Evolutionary conservation across 2,888 invertebrate genomes (phyloP), one percentile per base, ranked within the genome.

Genomic region (Willowsia nigromaculata): DNA sequence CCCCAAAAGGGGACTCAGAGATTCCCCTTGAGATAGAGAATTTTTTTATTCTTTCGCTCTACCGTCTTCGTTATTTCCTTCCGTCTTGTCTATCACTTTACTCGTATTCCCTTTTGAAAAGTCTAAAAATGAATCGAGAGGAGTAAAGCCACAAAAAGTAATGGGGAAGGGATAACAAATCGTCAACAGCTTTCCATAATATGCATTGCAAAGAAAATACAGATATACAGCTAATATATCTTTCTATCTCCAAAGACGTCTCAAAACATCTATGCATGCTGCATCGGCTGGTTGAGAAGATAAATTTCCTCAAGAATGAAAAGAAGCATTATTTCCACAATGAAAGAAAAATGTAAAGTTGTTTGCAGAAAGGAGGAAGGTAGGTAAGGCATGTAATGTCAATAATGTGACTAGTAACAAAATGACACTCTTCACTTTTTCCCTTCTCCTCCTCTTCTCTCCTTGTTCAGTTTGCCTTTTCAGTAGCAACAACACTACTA

Each of bases 401-500:
- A 74, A 84, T 84, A 59, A 74, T 37, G 68, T 71, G 68, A 43
- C 74, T 84, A 68, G 84, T 74, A 84, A 74, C 84, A 83, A 68
- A 84, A 53, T 50, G 74, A 84, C 84, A 74, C 84, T 68, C 83
- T 68, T 53, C 50, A 50, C 71, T 30, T 50, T 80, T 30, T 33
- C 50, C 25, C 25, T 6, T 43, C 33, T 82, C 30, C 62, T 50
- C 27, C 22, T 56, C 59, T 25, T n/a, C n/a, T n/a, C n/a, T n/a
- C 37, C 25, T 18, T 62, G 18, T 33, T 68, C 83, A 68, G 47
- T 83, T 50, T 50, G 53, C 65, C 82, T 68, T 62, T 83, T 68
- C 83, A 83, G 43, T 22, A 43, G 9, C 83, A 53, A 11, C 62
- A 43, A 68, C 68, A 65, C 50, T 18, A 22, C 40, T n/a, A 65